phyloP scores from a whole-genome alignment of 53 echinoderm and acorn worm species.

The Holothuria leucospilota region DNA sequence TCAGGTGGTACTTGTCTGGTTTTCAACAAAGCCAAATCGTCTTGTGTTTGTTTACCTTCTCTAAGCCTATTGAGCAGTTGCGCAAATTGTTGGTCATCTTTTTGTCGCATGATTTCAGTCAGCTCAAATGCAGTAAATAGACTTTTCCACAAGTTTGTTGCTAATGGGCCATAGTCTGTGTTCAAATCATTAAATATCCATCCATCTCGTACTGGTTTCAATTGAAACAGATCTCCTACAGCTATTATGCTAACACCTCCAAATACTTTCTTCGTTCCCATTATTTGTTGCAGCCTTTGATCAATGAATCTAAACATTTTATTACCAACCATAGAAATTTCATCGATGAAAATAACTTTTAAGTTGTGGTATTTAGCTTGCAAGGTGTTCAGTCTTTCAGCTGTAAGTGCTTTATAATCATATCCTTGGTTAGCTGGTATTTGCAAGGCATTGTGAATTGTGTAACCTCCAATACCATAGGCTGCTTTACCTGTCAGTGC shows the following conservation, averaged over 20 bases:
- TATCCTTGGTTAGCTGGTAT: conserved; percentile 54
- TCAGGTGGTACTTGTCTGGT: background rate
- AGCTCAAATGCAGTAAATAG: conserved; percentile 57
- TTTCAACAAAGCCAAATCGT: conserved; percentile 14
- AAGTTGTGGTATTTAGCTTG: conserved; percentile 9
- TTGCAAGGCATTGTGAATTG: conserved; percentile 54
- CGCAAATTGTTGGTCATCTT: conserved; percentile 63
- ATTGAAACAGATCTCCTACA: conserved; percentile 67
- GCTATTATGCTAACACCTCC: conserved; percentile 60
- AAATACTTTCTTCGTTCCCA: conserved; percentile 52
- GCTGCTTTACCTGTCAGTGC: conserved; percentile 72
- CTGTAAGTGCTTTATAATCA: conserved; percentile 36
- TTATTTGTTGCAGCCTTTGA: conserved; percentile 58
- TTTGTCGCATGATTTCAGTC: conserved; percentile 71
- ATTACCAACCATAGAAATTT: conserved; percentile 57
- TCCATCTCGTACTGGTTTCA: conserved; percentile 59
- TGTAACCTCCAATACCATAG: conserved; percentile 50
- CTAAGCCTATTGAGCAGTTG: conserved; percentile 61
- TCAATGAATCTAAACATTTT: conserved; percentile 53
- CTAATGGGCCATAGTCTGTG: conserved; percentile 32
- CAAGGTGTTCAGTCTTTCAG: conserved; percentile 17
- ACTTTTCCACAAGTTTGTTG: conserved; percentile 62
- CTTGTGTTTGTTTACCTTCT: conserved; percentile 63
- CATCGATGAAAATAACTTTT: conserved; percentile 54
- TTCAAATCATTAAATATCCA: conserved; percentile 54